A percentile compares a stretch with the other conserved stretches of the same genome.
Conservation (phyloP, 2,797 vertebrate genomes). For the Sternotherus odoratus region DNA sequence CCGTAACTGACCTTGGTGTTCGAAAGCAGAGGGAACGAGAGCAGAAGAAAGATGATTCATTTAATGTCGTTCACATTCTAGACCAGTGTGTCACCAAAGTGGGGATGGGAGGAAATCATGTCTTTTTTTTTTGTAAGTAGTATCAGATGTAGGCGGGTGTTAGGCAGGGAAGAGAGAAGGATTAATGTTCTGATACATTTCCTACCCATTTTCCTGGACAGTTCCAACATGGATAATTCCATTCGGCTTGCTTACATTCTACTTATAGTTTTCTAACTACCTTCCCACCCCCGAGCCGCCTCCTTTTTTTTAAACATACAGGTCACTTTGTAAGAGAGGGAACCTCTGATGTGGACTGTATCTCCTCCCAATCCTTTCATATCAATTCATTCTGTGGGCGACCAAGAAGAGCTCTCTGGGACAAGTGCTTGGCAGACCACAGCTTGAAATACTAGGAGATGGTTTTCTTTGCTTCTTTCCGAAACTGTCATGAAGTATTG, state of each 20-base stretch:
- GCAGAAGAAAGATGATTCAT: conserved; percentile 9
- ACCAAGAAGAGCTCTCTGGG: accelerated
- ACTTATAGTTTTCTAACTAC: accelerated
- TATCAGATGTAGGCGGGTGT: conserved; percentile 48
- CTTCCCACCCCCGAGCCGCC: accelerated
- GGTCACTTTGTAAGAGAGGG: neutral
- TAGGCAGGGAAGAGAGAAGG: neutral
- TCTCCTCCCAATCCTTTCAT: neutral
- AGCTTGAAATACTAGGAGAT: accelerated
- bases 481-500: neutral
- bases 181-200: neutral
- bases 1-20: accelerated
- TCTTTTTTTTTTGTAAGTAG: conserved; percentile 10
- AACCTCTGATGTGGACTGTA: neutral
- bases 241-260: neutral
- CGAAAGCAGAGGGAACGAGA: neutral
- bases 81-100: neutral
- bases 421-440: neutral
- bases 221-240: no score
- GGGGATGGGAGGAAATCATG: conserved; percentile 10
- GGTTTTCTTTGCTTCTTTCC: neutral
- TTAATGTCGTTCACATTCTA: neutral
- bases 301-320: neutral
- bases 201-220: accelerated
- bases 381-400: neutral